Evolutionary conservation across 2,888 invertebrate genomes (phyloP).

Genomic region (Calliphora vomitoria): DNA sequence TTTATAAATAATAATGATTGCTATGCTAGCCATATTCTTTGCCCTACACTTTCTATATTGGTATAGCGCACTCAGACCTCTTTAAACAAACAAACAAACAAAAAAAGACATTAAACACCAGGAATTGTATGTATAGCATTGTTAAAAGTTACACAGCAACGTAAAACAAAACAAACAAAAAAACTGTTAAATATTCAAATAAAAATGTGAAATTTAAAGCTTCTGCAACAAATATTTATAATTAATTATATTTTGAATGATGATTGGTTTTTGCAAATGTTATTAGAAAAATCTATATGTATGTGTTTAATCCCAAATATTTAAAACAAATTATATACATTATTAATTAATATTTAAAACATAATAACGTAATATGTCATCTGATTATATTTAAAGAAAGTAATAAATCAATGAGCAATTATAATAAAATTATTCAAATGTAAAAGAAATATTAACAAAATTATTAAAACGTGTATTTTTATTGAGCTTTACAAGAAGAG

Average conservation of each 20-base stretch:
- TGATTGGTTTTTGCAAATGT: conserved; percentile 43
- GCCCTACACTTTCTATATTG: neutral
- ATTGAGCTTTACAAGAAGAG: neutral
- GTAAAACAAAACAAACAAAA: conserved; percentile 1
- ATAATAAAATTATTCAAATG: conserved; percentile 37
- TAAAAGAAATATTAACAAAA: conserved; percentile 12
- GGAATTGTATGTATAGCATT: conserved; percentile 66
- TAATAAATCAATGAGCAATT: conserved; percentile 59
- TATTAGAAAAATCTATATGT: conserved; percentile 50
- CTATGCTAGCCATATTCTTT: conserved; percentile 19
- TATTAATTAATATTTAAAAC: conserved; percentile 32
- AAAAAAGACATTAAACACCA: conserved; percentile 18
- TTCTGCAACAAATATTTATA: conserved; percentile 18
- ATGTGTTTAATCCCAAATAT: conserved; percentile 49
- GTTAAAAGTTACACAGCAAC: conserved; percentile 53
- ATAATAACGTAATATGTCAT: conserved; percentile 19
- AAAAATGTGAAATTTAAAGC: conserved; percentile 26
- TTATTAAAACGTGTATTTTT: neutral
- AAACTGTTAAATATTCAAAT: conserved; percentile 51
- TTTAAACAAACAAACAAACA: neutral
- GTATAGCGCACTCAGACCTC: neutral
- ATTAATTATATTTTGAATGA: conserved; percentile 31
- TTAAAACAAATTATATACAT: conserved; percentile 21
- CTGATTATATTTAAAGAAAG: conserved; percentile 41
- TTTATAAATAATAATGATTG: neutral